A percentile compares a stretch with the other conserved stretches of the same genome.
Conservation (phyloP, 2,888 invertebrate species). For the Pristionchus japonicus region DNA sequence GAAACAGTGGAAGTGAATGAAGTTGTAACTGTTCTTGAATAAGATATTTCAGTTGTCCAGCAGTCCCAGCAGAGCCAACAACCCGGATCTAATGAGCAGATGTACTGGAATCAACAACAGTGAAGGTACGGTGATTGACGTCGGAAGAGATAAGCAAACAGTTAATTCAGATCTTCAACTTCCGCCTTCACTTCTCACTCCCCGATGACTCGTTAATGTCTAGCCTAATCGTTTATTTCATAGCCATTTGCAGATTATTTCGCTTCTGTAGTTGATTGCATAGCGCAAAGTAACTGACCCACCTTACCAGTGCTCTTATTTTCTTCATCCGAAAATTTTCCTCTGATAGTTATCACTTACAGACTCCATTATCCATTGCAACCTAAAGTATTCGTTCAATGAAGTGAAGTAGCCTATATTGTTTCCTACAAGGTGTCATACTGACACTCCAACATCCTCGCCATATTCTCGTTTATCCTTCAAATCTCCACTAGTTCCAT, state of each 20-base stretch:
- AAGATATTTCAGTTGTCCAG: background rate
- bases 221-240: background rate
- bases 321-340: background rate
- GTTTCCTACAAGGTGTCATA: slow-evolving; percentile 2
- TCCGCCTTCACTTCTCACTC: background rate
- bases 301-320: background rate
- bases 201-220: background rate
- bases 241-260: background rate
- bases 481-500: background rate
- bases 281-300: background rate
- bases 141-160: background rate
- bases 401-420: background rate
- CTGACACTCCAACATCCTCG: background rate
- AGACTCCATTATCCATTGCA: background rate
- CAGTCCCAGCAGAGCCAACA: background rate
- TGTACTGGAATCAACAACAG: slow-evolving; percentile 35
- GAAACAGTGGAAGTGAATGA: too few relatives aligned
- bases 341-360: background rate
- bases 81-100: slow-evolving; percentile 3
- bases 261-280: background rate
- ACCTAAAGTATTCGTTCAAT: background rate
- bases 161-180: background rate
- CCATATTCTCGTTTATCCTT: background rate
- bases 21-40: too few relatives aligned
- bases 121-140: background rate